phyloP scores from a whole-genome alignment of 2,797 vertebrate genomes.

The Gymnopithys bicolor region DNA sequence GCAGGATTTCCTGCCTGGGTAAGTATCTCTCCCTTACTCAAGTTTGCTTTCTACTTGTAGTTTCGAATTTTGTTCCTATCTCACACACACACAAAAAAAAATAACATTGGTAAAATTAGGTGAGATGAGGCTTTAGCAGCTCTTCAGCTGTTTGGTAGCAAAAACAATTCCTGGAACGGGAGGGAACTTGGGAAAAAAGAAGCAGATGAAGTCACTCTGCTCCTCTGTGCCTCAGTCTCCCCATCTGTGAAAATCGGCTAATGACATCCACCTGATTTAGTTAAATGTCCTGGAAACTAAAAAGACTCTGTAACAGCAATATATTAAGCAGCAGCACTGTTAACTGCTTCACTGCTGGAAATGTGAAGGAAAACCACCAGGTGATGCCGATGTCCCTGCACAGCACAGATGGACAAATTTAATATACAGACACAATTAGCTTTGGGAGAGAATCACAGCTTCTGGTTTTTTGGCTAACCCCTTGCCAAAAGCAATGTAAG shows the following conservation, averaged over 20 bases:
- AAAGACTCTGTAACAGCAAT: slow-evolving; percentile 8
- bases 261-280: slow-evolving; percentile 50
- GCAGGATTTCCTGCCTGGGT: neutral
- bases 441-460: slow-evolving; percentile 33
- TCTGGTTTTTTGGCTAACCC: neutral
- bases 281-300: slow-evolving; percentile 51
- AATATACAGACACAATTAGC: slow-evolving; percentile 21
- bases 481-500: slow-evolving; percentile 17
- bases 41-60: neutral
- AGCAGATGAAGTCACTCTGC: slow-evolving; percentile 15
- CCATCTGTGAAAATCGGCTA: slow-evolving; percentile 52
- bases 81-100: neutral
- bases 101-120: neutral
- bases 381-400: neutral
- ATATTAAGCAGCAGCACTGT: slow-evolving; percentile 17
- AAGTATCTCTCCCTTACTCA: neutral
- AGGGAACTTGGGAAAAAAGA: neutral
- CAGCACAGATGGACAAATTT: slow-evolving; percentile 54
- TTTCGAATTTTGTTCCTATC: neutral
- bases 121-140: neutral
- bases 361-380: neutral
- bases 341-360: slow-evolving; percentile 54
- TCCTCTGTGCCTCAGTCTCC: slow-evolving; percentile 62
- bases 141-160: neutral
- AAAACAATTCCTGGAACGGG: slow-evolving; percentile 9